Base-by-base conservation (phyloP, 2,797 vertebrate genomes). In the Natrix natrix region DNA sequence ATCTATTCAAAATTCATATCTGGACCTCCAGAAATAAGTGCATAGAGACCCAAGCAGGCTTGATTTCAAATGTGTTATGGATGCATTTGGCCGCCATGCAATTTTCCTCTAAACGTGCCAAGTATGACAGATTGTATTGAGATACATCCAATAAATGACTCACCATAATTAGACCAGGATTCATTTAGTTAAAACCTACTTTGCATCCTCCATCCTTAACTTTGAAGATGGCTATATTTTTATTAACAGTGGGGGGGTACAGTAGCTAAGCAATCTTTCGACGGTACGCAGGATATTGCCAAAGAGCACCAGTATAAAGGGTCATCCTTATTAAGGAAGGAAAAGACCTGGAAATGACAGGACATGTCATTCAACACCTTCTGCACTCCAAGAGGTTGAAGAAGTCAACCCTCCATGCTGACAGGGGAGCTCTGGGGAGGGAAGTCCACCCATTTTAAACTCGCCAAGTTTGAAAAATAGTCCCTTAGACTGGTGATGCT, bases 151-250 rank as follows among this genome's bases (percentile, higher is more conserved):
- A 94, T 94, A 16, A 91, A 95, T 94, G 59, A 69, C 52, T 93
- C 96, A 91, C 96, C 96, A 96, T 96, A 95, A 96, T 97, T 95
- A 97, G 91, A 94, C 92, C 92, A 0, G 61, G 94, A 95, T 96
- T 95, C 96, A 95, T 97, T 96, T 97, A 97, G 96, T 96, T 96
- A 97, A 97, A 96, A 95, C 32, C 86, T 93, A 94, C 91, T 95
- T 96, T 96, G 96, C 94, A 95, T 96, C 96, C 94, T 94, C 95
- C 95, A 94, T 94, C 94, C 95, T 95, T 96, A 96, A 96, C 96
- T 97, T 96, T 93, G 95, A 95, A 96, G 86, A 92, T 32, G 96
- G 96, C 96, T 96, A 96, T 96, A 96, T 96, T 95, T 96, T 96
- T 96, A 96, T 95, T 96, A 96, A 95, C 96, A 95, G 94, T 94